Evolutionary conservation across 2,113 vertebrate genomes (phyloP), one percentile per base, ranked within the genome.

Genomic region (Trachemys scripta): DNA sequence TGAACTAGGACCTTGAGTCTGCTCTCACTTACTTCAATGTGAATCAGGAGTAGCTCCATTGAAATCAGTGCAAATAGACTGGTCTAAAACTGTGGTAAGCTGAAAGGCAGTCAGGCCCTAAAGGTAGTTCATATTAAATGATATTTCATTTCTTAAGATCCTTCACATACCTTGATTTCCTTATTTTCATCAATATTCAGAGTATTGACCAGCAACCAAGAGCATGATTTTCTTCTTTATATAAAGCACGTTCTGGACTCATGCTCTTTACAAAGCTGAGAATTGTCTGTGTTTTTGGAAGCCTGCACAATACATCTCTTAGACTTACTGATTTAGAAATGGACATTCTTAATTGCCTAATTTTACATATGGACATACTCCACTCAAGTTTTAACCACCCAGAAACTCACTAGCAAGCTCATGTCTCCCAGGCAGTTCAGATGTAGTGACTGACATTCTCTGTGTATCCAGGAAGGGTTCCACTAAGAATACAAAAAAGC

Each of bases 391-490:
- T 88, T 96, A 97, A 93, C 92, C 92, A 78, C 92, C 95, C 94
- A 96, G 88, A 92, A 96, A 89, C 88, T 94, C 82, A 82, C 93
- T 97, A 94, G 95, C 96, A 96, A 96, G 95, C 94, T 94, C 62
- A 88, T 92, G 95, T 89, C 92, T 97, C 92, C 93, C 91, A 94
- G 94, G 92, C 96, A 96, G 92, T 95, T 97, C 92, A 75, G 93
- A 95, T 96, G 89, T 91, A 92, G 92, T 97, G 95, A 97, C 90
- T 97, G 97, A 97, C 93, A 90, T 95, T 89, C 89, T 90, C 82
- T 80, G 42, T 54, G 0, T 92, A 94, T 96, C 97, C 96, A 96
- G 94, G 92, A 95, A 97, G 97, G 88, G 94, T 95, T 95, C 85
- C 90, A 89, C 45, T 85, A 96, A 96, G 96, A 97, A 96, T 93